Conservation (phyloP, 2,888 invertebrate species). For the Pomacea canaliculata region DNA sequence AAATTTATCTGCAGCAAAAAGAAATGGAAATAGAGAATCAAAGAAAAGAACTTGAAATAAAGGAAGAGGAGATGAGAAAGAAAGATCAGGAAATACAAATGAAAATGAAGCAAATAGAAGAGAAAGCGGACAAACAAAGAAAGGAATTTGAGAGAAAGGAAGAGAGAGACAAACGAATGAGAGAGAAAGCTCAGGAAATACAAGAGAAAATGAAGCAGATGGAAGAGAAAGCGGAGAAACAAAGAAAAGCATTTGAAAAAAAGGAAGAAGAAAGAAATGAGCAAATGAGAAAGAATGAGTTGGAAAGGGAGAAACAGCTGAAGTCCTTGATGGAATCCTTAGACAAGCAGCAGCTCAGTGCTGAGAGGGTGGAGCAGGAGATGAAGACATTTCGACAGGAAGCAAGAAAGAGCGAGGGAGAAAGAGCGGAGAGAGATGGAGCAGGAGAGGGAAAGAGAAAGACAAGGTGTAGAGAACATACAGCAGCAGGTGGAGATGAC, state of each 20-base stretch:
- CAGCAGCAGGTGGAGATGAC: background rate
- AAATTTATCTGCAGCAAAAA: background rate
- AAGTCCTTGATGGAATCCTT: constrained; percentile 3
- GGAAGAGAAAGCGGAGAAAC: too few species aligned
- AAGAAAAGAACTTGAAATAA: too few species aligned
- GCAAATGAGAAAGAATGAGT: background rate
- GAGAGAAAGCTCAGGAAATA: background rate
- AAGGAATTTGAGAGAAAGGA: background rate
- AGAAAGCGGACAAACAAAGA: background rate
- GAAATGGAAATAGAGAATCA: background rate
- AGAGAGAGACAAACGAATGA: too few species aligned
- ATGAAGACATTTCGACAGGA: background rate
- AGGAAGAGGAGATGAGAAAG: too few species aligned
- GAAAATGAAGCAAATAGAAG: too few species aligned
- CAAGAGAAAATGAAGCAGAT: too few species aligned
- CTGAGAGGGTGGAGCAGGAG: background rate
- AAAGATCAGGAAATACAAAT: too few species aligned
- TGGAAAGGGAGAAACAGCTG: background rate
- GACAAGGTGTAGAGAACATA: background rate
- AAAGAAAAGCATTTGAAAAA: too few species aligned
- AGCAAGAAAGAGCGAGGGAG: background rate
- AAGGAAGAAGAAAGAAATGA: constrained; percentile 12
- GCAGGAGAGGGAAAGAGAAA: background rate
- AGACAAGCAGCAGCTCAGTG: constrained; percentile 19
- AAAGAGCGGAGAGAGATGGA: constrained; percentile 3